A percentile compares a stretch with the other conserved stretches of the same genome.
Evolutionary conservation across 2,797 vertebrate genomes (phyloP).

Genomic region (Champsocephalus gunnari): DNA sequence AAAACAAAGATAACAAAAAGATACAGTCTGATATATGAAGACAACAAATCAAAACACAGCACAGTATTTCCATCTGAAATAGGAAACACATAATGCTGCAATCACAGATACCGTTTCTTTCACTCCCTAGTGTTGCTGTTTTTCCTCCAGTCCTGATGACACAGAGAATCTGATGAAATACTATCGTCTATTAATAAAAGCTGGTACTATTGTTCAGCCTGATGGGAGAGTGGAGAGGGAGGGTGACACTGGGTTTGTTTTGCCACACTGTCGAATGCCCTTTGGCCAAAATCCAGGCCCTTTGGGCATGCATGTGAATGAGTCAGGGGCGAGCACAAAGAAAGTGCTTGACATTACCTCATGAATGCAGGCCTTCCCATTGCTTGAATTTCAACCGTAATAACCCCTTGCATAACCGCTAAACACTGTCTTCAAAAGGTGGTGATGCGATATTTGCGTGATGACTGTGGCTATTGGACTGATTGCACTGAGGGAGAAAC

Average conservation of each 20-base stretch:
- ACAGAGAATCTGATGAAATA: conserved; percentile 49
- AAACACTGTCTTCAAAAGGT: conserved; percentile 10
- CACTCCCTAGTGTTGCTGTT: conserved; percentile 15
- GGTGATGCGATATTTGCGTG: conserved; percentile 13
- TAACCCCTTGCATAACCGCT: conserved; percentile 54
- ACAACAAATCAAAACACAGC: conserved; percentile 32
- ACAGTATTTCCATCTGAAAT: conserved; percentile 14
- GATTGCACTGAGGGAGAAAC: neutral
- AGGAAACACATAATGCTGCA: neutral
- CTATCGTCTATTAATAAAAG: conserved; percentile 60
- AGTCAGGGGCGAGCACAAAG: conserved; percentile 29
- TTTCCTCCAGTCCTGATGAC: conserved; percentile 32
- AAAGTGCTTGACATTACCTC: conserved; percentile 49
- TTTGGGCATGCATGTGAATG: conserved; percentile 28
- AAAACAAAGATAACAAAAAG: conserved; percentile 42
- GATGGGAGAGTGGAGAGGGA: conserved; percentile 36
- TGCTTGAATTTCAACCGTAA: conserved; percentile 56
- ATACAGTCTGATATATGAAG: conserved; percentile 5
- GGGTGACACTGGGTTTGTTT: conserved; percentile 24
- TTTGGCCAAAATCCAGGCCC: conserved; percentile 14
- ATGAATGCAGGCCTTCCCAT: conserved; percentile 39
- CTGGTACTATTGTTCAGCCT: conserved; percentile 35
- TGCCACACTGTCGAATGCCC: conserved; percentile 24
- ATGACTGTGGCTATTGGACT: conserved; percentile 10
- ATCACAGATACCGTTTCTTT: conserved; percentile 1